These are phyloP conservation scores for Thysanoteuthis rhombus DNA, from an alignment of 2,888 invertebrate genomes.

Conservation along the genomic window DNA sequence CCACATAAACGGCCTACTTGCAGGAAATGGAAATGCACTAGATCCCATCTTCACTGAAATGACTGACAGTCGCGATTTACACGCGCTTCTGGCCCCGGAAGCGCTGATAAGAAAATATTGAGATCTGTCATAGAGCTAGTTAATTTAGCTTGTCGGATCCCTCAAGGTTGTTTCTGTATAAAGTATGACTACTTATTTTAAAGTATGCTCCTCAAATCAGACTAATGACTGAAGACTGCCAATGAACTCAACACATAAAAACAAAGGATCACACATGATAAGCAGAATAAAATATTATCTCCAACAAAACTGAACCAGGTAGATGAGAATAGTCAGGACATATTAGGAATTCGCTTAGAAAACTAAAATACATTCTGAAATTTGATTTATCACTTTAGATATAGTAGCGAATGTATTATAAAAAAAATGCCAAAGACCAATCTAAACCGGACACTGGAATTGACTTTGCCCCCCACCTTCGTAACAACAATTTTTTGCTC, in stretches of 20 bases:
- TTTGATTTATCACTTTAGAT: not conserved
- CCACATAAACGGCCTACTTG: not conserved
- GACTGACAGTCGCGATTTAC: not conserved
- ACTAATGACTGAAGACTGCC: not conserved
- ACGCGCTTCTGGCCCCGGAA: not conserved
- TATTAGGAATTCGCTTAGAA: not conserved
- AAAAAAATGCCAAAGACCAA: too few relatives aligned
- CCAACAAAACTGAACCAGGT: not conserved
- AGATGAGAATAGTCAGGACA: not conserved
- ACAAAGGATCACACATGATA: not conserved
- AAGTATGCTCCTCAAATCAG: not conserved
- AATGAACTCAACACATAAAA: not conserved
- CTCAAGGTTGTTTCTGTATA: not conserved
- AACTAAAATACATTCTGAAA: not conserved
- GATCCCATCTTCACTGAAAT: not conserved
- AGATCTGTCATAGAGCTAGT: not conserved
- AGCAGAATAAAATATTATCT: not conserved
- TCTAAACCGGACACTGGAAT: too few relatives aligned
- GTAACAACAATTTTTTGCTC: too few relatives aligned
- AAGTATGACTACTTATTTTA: not conserved
- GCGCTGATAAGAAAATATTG: not conserved
- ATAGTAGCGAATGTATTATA: too few relatives aligned
- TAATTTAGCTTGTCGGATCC: not conserved
- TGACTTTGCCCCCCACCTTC: too few relatives aligned
- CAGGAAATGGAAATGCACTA: conserved; percentile 12